Conservation (phyloP, 2,113 vertebrate genomes). For the Amazona vittata region DNA sequence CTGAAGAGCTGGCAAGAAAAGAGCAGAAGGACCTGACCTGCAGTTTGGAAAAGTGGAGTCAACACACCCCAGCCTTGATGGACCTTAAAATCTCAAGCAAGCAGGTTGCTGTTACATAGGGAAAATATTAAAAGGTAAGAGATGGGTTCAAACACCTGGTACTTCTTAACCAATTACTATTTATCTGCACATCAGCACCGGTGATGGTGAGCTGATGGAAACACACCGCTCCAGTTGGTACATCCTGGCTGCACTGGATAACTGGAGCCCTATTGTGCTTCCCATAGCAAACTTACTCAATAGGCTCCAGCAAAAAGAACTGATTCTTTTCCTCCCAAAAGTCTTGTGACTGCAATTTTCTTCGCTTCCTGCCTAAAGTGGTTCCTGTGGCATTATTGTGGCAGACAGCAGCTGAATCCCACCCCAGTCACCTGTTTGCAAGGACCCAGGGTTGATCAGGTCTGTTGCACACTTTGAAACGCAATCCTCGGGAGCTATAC, state of each 20-base stretch:
- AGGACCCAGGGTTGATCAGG: background rate
- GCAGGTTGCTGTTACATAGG: background rate
- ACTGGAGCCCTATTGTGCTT: background rate
- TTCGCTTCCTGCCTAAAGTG: background rate
- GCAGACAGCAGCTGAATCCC: background rate
- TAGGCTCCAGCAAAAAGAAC: background rate
- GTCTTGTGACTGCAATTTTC: background rate
- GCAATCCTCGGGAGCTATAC: background rate
- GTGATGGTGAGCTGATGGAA: background rate
- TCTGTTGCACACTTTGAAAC: background rate
- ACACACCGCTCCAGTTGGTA: background rate
- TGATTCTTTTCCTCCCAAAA: background rate
- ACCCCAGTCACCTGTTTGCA: accelerated
- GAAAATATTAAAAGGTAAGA: background rate
- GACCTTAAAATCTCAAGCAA: background rate
- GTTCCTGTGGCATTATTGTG: background rate
- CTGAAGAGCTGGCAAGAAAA: background rate
- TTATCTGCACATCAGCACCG: accelerated
- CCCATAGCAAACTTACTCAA: background rate
- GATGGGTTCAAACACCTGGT: background rate
- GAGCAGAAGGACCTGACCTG: background rate
- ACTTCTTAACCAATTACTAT: background rate
- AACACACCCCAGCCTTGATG: background rate
- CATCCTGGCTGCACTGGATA: background rate
- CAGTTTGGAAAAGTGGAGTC: background rate